Percentiles rank a stretch among this genome's conserved stretches.
Conservation (phyloP, 2,797 vertebrate genomes). For the Nannoperca australis region DNA sequence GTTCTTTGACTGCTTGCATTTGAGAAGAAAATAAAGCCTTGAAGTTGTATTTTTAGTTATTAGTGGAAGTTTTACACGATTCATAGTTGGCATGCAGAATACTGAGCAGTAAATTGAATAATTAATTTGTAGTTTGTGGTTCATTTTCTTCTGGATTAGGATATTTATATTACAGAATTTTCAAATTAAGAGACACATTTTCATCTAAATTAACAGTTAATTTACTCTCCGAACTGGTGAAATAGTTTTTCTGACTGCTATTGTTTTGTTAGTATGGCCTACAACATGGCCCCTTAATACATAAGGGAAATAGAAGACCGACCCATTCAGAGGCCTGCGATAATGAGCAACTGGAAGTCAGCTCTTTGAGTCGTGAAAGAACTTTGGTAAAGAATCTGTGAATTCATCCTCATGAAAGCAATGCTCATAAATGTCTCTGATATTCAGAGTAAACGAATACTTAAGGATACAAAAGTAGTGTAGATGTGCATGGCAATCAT, state of each 20-base stretch:
- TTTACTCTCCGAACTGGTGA: background rate
- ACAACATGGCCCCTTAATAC: background rate
- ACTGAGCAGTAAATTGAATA: background rate
- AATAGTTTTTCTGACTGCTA: slow-evolving; percentile 4
- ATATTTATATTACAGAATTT: background rate
- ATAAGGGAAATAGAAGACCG: background rate
- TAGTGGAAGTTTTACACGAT: background rate
- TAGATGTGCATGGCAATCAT: slow-evolving; percentile 13
- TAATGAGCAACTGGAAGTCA: background rate
- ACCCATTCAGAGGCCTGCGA: background rate
- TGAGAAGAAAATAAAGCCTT: background rate
- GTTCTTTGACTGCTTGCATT: background rate
- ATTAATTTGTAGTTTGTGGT: background rate
- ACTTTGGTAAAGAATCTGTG: background rate
- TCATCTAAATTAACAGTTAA: slow-evolving; percentile 8
- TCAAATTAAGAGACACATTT: background rate
- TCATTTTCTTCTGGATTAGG: background rate
- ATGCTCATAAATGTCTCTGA: background rate
- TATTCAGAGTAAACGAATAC: background rate
- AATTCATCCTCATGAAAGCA: background rate
- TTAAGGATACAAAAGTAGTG: background rate
- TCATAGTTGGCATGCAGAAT: background rate
- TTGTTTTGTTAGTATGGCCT: too few relatives aligned
- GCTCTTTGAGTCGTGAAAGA: background rate
- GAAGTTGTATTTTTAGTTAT: background rate